These are phyloP conservation scores for Ctena decussata DNA, from an alignment of 2,888 invertebrate species.

Conservation along the genomic window DNA sequence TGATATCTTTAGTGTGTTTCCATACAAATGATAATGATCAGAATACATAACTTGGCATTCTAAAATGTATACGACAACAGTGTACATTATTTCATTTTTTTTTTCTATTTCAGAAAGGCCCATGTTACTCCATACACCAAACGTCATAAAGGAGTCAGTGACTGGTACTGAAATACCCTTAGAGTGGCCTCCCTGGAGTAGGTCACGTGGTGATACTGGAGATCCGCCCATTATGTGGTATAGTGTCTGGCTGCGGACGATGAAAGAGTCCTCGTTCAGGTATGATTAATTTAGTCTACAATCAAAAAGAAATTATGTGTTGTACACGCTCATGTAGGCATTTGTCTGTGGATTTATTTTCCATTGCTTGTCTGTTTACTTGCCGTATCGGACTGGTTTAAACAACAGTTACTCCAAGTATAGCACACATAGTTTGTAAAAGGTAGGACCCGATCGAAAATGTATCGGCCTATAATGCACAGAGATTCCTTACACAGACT, in stretches of 20 bases:
- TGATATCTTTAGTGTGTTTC: too few species aligned
- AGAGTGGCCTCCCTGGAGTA: conserved; percentile 79
- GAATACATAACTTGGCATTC: not conserved
- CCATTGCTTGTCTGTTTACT: too few species aligned
- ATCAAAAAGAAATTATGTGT: too few species aligned
- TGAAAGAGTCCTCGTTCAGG: conserved; percentile 52
- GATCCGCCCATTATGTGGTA: conserved; percentile 80
- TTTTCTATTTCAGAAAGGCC: conserved; percentile 70
- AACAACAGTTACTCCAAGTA: too few species aligned
- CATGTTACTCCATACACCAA: conserved; percentile 73
- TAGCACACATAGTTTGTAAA: too few species aligned
- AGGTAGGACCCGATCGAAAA: too few species aligned
- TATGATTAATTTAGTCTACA: too few species aligned
- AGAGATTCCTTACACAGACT: too few species aligned
- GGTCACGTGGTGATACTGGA: conserved; percentile 76
- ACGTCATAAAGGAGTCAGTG: conserved; percentile 64
- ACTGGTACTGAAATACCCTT: conserved; percentile 72
- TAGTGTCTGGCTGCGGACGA: conserved; percentile 69
- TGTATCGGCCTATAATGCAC: too few species aligned
- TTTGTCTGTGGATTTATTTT: too few species aligned
- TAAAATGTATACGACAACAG: not conserved
- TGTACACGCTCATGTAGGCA: too few species aligned
- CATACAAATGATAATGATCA: not conserved
- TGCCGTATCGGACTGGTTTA: too few species aligned
- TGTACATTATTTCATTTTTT: not conserved